Evolutionary conservation across 64 coral and sea anemone genomes (phyloP), one percentile per base, ranked within the genome.

Genomic region (Pocillopora damicornis): DNA sequence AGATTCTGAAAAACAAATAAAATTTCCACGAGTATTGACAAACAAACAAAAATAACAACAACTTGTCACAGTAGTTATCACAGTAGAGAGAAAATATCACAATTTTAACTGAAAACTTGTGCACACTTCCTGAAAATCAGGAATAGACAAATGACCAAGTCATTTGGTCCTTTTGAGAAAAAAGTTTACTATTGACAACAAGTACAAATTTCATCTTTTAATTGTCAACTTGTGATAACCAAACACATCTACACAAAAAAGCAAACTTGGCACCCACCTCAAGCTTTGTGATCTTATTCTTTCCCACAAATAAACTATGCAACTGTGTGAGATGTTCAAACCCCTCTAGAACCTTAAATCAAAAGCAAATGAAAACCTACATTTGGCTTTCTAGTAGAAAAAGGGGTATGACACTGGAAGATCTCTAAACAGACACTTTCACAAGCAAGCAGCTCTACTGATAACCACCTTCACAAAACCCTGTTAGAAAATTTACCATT

Each of bases 251-350:
- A 61, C 20, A 35, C 22, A 18, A 80, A 80, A 30, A 25, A 30
- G 0, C 5, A 20, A 77, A 35, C 58, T 7, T 20, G 14, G 64
- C 23, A 71, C 63, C 75, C 73, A 99, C 97, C 93, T 99, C 87
- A 61, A 99, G 79, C 68, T 86, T 88, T 59, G 93, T 99, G 34
- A 99, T 99, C 57, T 99, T 99, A 71, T 99, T 99, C 83, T 99
- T 99, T 45, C 97, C 97, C 61, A 99, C 89, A 92, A 94, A 99
- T 51, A 99, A 86, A 74, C 97, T 99, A 35, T 91, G 77, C 75
- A 99, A 79, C 20, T 93, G 90, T 60, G 76, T 88, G 35, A 99
- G 62, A 10, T 58, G 74, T 34, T 90, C 90, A 35, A 99, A 81
- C 61, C 97, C 97, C 35, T 99, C 97, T 22, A 99, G 79, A 63